These are phyloP conservation scores for Eudorcas thomsonii DNA, from an alignment of 2,113 vertebrate genomes.

Conservation along the genomic window DNA sequence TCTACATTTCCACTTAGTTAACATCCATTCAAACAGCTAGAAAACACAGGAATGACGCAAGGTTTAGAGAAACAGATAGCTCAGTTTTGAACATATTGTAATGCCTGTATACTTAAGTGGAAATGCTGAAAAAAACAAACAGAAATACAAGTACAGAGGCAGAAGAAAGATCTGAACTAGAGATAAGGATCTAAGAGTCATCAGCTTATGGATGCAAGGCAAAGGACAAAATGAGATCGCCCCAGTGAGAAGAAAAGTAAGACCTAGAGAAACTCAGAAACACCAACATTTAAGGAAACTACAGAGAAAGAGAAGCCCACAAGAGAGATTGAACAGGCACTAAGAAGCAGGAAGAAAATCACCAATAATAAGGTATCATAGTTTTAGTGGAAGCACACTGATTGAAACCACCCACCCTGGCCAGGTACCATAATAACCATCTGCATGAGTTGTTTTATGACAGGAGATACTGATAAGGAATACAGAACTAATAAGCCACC, in stretches of 20 bases:
- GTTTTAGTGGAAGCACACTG: too few relatives aligned
- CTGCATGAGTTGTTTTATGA: too few relatives aligned
- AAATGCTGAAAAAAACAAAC: background rate
- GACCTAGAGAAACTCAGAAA: background rate
- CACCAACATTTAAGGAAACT: background rate
- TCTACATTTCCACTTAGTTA: background rate
- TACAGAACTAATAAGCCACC: too few relatives aligned
- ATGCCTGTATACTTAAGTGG: background rate
- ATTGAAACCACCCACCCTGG: too few relatives aligned
- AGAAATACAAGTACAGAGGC: background rate
- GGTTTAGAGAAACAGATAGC: background rate
- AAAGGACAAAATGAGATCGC: background rate
- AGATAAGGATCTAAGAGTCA: background rate
- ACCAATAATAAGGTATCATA: background rate
- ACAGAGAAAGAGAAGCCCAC: background rate
- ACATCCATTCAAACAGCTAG: background rate
- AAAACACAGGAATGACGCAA: background rate
- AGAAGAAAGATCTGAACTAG: background rate
- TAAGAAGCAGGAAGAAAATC: background rate
- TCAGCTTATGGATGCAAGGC: background rate
- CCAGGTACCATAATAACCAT: too few relatives aligned
- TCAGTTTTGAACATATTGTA: background rate
- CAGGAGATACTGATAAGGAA: too few relatives aligned
- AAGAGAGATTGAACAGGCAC: background rate
- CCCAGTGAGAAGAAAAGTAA: background rate